These are phyloP conservation scores for Accipiter cooperii DNA, from an alignment of 2,113 vertebrate genomes.

Conservation along the genomic window DNA sequence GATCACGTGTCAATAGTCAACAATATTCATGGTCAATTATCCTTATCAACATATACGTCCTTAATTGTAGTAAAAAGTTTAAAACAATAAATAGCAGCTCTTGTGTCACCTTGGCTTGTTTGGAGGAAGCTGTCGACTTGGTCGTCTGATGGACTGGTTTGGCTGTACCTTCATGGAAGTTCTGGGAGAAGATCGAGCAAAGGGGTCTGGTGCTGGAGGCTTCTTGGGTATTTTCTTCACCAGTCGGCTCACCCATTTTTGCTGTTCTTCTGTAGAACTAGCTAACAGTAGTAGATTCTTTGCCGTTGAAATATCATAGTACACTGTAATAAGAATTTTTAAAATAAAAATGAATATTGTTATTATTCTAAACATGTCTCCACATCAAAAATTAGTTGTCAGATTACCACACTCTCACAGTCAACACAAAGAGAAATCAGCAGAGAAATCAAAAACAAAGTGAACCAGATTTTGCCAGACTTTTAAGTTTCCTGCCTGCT, in stretches of 20 bases:
- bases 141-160: conserved; percentile 91
- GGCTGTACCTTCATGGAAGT: conserved; percentile 92
- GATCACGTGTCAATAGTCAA: background rate
- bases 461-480: background rate
- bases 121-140: conserved; percentile 91
- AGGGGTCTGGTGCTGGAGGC: conserved; percentile 86
- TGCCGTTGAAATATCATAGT: conserved; percentile 95
- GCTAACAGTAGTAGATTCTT: conserved; percentile 97
- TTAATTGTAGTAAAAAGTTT: background rate
- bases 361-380: background rate
- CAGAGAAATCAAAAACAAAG: background rate
- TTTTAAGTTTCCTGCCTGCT: background rate
- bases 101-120: conserved; percentile 91
- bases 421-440: background rate
- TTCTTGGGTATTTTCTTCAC: conserved; percentile 99
- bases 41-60: background rate
- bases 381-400: background rate
- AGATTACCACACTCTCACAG: background rate
- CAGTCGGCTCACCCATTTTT: conserved; percentile 96
- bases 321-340: conserved; percentile 75
- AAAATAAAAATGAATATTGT: background rate
- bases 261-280: conserved; percentile 92
- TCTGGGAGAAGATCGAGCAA: conserved; percentile 92
- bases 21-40: background rate
- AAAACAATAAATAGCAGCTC: background rate